A percentile compares a stretch with the other conserved stretches of the same genome.
Evolutionary conservation across 1,140 invertebrate genomes (phyloP).

Genomic region (Lordiphosa clarofinis): DNA sequence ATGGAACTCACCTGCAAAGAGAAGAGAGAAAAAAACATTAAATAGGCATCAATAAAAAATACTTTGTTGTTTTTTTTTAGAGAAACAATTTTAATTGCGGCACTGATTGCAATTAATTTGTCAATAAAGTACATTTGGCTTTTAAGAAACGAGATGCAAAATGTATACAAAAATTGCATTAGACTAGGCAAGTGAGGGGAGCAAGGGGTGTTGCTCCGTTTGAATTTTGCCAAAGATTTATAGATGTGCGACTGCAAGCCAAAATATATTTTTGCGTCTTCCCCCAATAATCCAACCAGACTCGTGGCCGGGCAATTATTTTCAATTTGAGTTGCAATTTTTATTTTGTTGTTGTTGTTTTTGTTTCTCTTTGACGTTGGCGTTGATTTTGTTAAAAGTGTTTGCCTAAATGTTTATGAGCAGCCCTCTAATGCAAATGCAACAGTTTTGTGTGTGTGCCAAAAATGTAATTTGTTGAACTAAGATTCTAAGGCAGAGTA

Average conservation of each 20-base stretch:
- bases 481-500: no score
- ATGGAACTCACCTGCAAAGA: conserved; percentile 51
- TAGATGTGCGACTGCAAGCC: conserved; percentile 57
- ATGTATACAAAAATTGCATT: conserved; percentile 30
- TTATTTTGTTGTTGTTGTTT: conserved; percentile 29
- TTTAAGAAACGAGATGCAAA: conserved; percentile 48
- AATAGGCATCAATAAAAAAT: conserved; percentile 14
- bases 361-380: conserved; percentile 31
- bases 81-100: conserved; percentile 70
- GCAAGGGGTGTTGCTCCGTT: neutral
- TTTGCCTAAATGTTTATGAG: conserved; percentile 28
- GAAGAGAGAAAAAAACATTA: conserved; percentile 14
- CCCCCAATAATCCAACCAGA: conserved; percentile 35
- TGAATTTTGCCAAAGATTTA: conserved; percentile 61
- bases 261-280: conserved; percentile 3
- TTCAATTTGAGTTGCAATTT: conserved; percentile 54
- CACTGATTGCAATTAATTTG: conserved; percentile 75
- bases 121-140: conserved; percentile 75
- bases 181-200: conserved; percentile 1
- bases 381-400: conserved; percentile 49
- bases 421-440: conserved; percentile 9
- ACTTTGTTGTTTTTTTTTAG: conserved; percentile 27
- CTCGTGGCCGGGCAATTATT: conserved; percentile 65
- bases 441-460: no score
- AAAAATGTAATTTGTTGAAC: no score